A percentile compares a stretch with the other conserved stretches of the same genome.
Evolutionary conservation across 2,113 vertebrate species (phyloP).

Genomic region (Aldabrachelys gigantea): DNA sequence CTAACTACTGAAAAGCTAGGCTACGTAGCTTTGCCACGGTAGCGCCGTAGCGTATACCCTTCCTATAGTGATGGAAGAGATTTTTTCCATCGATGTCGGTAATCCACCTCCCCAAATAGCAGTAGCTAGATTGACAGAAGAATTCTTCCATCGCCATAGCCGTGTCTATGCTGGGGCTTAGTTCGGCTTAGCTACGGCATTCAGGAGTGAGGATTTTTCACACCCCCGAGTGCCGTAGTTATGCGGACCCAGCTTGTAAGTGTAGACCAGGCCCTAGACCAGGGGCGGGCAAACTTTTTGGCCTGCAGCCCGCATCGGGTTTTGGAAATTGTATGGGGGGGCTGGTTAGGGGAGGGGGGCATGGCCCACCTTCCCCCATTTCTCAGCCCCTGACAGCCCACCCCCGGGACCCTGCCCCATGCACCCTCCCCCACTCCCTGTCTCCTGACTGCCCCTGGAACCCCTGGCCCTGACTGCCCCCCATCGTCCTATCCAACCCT

Average conservation of each 20-base stretch:
- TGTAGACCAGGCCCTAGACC: not conserved
- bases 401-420: no score
- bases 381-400: no score
- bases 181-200: not conserved
- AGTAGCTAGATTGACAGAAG: not conserved
- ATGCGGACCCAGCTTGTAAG: not conserved
- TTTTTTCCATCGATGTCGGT: not conserved
- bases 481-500: no score
- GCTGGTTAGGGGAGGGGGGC: no score
- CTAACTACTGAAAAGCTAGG: not conserved
- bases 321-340: no score
- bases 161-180: not conserved
- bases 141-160: not conserved
- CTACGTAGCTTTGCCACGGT: not conserved
- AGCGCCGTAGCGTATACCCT: not conserved
- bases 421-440: no score
- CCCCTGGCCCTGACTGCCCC: no score
- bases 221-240: not conserved
- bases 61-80: not conserved
- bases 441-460: no score
- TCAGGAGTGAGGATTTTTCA: not conserved
- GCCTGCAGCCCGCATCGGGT: no score
- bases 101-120: not conserved
- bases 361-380: no score
- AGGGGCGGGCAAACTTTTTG: no score